Conservation (phyloP, 2,113 vertebrate genomes). For the Centropus bengalensis region DNA sequence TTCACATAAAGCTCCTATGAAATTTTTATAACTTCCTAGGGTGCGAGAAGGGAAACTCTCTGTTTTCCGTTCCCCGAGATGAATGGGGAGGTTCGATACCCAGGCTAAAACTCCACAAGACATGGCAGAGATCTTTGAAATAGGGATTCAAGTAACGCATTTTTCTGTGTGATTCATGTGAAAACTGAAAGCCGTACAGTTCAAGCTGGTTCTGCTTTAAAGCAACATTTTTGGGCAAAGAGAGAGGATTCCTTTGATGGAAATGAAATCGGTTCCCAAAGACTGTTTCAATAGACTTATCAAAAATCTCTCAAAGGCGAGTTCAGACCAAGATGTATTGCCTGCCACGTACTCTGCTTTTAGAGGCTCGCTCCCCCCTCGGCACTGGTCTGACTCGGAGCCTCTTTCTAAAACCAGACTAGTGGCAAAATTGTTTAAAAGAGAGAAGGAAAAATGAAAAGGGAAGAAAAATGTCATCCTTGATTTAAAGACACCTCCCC, state of each 20-base stretch:
- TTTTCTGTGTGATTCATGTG: background rate
- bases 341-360: background rate
- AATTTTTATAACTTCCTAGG: background rate
- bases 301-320: background rate
- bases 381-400: background rate
- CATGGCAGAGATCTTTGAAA: background rate
- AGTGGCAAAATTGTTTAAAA: background rate
- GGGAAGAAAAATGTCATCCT: background rate
- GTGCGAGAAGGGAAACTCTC: background rate
- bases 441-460: background rate
- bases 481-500: background rate
- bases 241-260: background rate
- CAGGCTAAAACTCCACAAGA: background rate
- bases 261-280: background rate
- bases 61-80: background rate
- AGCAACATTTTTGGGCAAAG: background rate
- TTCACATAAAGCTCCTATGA: background rate
- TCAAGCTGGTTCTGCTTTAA: slow-evolving; percentile 6
- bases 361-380: background rate
- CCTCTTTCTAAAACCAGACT: background rate
- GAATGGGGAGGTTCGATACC: background rate
- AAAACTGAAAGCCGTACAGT: background rate
- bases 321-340: background rate
- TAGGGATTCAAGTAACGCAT: background rate
- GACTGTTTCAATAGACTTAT: background rate